Percentiles rank a stretch among this genome's conserved stretches.
Evolutionary conservation across 2,113 vertebrate species (phyloP).

Genomic region (Peromyscus polionotus): DNA sequence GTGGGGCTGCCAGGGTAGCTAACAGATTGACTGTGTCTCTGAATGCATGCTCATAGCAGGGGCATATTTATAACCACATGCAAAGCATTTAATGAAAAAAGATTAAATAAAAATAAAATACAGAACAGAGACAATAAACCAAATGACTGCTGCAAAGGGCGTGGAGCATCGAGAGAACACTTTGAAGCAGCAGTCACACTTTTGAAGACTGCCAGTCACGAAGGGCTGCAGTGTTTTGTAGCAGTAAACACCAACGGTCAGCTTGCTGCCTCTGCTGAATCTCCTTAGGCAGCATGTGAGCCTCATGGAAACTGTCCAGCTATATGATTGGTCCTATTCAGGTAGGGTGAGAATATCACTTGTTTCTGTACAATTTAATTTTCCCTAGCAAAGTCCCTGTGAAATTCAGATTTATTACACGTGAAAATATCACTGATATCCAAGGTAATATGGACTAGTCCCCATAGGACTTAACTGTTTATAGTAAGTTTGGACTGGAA

Average conservation of each 20-base stretch:
- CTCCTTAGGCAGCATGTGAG: neutral
- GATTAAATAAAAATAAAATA: neutral
- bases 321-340: neutral
- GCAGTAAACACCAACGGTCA: neutral
- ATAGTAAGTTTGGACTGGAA: neutral
- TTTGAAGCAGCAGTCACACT: neutral
- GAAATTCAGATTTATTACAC: neutral
- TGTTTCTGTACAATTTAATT: constrained; percentile 10
- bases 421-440: neutral
- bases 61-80: neutral
- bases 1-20: neutral
- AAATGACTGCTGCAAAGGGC: neutral
- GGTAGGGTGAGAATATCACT: neutral
- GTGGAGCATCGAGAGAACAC: neutral
- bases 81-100: neutral
- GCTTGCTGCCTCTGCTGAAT: constrained; percentile 15
- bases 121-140: neutral
- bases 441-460: neutral
- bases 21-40: neutral
- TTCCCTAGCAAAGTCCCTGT: neutral
- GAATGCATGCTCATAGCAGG: neutral
- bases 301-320: neutral
- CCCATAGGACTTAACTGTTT: neutral
- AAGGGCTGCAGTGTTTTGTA: neutral
- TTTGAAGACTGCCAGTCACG: neutral